Evolutionary conservation across 2,113 vertebrate species (phyloP), one percentile per base, ranked within the genome.

Genomic region (Proteles cristata): DNA sequence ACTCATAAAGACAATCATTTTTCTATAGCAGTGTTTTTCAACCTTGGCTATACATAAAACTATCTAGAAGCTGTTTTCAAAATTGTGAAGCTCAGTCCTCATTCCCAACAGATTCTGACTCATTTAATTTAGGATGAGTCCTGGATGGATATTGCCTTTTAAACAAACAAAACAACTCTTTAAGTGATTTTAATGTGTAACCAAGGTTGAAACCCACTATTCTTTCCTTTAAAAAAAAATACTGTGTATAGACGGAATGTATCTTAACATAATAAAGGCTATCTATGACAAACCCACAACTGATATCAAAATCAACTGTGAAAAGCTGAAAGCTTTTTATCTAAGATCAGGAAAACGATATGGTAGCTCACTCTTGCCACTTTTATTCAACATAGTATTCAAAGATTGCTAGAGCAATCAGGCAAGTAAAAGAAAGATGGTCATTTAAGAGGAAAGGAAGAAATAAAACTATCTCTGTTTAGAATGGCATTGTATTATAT

Each of bases 11-110:
- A 16, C 31, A 16, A 43, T 63, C 68, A 74, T 66, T 81, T 96
- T 93, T 93, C 43, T 85, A 92, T 8, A 85, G 61, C 26, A 71
- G 12, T 84, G 14, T 89, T 84, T 93, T 88, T 88, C n/a, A 93
- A 71, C 0, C 7, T 76, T 91, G 21, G 69, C 55, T 65, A 11
- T 28, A 68, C 28, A 79, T 90, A 84, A 85, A 84, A 88, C 58
- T 76, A 69, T 21, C 39, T 79, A 45, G 55, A 11, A 96, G 11
- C 7, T 77, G 84, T 97, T 50, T 73, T 83, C 31, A 31, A 45
- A 92, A 71, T 92, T 95, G 71, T 85, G 43, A 93, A 93, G 68
- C 45, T 89, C 74, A 53, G 69, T 92, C 39, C 15, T 95, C 31
- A 71, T 93, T 88, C 43, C 87, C 63, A 71, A 81, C 21, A 61